Evolutionary conservation across 2,113 vertebrate genomes (phyloP).

Genomic region (Tretioscincus oriximinensis): DNA sequence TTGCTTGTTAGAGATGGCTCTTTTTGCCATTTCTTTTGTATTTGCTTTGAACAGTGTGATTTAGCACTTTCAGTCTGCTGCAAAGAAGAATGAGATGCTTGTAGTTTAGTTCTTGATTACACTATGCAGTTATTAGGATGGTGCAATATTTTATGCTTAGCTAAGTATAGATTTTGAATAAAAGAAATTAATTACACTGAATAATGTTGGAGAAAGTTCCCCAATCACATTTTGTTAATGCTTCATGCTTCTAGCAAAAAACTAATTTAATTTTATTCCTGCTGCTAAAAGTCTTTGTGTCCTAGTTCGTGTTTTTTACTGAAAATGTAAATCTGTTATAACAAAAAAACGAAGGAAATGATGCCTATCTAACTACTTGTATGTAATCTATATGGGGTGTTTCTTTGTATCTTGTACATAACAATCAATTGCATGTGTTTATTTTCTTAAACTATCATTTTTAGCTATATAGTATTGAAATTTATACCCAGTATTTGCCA

Average conservation of each 20-base stretch:
- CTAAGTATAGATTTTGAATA: constrained; percentile 59
- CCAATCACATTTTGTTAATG: constrained; percentile 55
- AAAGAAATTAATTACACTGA: constrained; percentile 62
- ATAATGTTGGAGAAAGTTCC: constrained; percentile 50
- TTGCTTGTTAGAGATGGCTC: constrained; percentile 31
- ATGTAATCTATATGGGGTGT: not conserved
- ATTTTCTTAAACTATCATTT: not conserved
- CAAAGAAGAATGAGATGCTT: constrained; percentile 44
- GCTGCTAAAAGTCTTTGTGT: constrained; percentile 41
- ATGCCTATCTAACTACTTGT: not conserved
- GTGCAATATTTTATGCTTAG: constrained; percentile 53
- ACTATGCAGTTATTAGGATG: constrained; percentile 42
- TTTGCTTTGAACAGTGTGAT: constrained; percentile 34
- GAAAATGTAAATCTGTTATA: constrained; percentile 31
- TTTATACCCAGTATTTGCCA: not conserved
- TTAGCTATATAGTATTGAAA: not conserved
- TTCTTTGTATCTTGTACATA: not conserved
- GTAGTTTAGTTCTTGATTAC: constrained; percentile 43
- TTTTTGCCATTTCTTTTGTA: constrained; percentile 38
- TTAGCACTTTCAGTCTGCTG: constrained; percentile 50
- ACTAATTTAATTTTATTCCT: constrained; percentile 56
- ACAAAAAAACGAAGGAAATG: constrained; percentile 10
- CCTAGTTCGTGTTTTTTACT: constrained; percentile 18
- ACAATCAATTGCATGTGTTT: not conserved
- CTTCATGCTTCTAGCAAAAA: constrained; percentile 55